Percentiles rank a stretch among this genome's conserved stretches.
Evolutionary conservation across 2,113 vertebrate genomes (phyloP).

Genomic region (Nerophis lumbriciformis): DNA sequence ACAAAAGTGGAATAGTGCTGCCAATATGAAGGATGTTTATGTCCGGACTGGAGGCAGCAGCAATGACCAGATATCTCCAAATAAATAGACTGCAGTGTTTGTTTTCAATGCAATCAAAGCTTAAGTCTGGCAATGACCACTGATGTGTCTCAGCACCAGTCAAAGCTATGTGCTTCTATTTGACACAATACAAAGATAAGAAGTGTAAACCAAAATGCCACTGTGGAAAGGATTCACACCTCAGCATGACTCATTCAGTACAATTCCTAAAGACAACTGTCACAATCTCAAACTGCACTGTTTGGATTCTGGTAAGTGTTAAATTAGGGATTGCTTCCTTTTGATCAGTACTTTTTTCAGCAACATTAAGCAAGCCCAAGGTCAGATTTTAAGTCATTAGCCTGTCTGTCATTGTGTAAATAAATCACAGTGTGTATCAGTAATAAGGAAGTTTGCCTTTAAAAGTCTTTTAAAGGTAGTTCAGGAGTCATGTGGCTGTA

Average conservation of each 20-base stretch:
- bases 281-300: constrained; percentile 1
- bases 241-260: constrained; percentile 13
- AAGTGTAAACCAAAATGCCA: background rate
- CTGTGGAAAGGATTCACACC: constrained; percentile 15
- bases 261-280: background rate
- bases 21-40: constrained; percentile 20
- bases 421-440: constrained; percentile 58
- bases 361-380: constrained; percentile 43
- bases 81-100: constrained; percentile 10
- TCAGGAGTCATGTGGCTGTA: constrained; percentile 56
- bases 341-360: constrained; percentile 32
- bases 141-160: background rate
- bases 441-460: constrained; percentile 70
- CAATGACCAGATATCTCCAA: constrained; percentile 7
- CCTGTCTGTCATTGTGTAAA: constrained; percentile 39
- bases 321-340: constrained; percentile 15
- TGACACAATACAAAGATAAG: background rate
- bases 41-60: background rate
- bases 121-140: constrained; percentile 3
- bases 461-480: constrained; percentile 57
- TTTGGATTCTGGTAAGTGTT: constrained; percentile 9
- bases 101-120: constrained; percentile 1
- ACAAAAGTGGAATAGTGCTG: constrained; percentile 14
- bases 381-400: constrained; percentile 54
- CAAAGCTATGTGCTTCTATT: constrained; percentile 1